Conservation (phyloP, 2,797 vertebrate genomes). For the Vultur gryphus region DNA sequence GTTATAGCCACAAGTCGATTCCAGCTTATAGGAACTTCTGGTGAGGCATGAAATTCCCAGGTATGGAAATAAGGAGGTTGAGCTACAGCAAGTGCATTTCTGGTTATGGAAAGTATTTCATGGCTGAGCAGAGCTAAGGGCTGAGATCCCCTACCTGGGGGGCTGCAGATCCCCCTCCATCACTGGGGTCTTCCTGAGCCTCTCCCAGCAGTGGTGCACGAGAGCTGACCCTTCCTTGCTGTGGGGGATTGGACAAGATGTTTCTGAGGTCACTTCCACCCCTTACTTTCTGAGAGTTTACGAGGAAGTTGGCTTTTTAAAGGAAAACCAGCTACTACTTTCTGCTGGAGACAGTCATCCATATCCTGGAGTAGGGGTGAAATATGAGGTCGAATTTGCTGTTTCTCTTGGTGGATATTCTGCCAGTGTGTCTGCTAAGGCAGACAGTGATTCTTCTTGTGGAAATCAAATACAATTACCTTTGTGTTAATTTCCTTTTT, state of each 20-base stretch:
- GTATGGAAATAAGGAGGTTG: not conserved
- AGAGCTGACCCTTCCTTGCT: not conserved
- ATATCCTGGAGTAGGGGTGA: not conserved
- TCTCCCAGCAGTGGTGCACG: not conserved
- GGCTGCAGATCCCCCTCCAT: fast-evolving
- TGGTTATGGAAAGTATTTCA: not conserved
- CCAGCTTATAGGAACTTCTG: not conserved
- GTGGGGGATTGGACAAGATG: too few species aligned
- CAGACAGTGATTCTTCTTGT: not conserved
- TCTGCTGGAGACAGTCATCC: not conserved
- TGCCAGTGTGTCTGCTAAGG: not conserved
- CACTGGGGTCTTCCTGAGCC: not conserved
- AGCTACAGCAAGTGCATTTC: not conserved
- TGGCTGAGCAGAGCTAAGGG: not conserved
- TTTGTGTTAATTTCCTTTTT: not conserved
- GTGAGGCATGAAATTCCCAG: not conserved
- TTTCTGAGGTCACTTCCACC: not conserved
- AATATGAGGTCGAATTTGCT: not conserved
- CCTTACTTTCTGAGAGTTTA: not conserved
- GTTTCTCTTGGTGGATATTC: not conserved
- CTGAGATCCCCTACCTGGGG: not conserved
- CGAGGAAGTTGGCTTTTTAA: not conserved
- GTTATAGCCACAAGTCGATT: not conserved
- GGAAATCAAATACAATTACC: not conserved
- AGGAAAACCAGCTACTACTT: not conserved